Evolutionary conservation across 2,113 vertebrate genomes (phyloP), one percentile per base, ranked within the genome.

Genomic region (Ciconia maguari): DNA sequence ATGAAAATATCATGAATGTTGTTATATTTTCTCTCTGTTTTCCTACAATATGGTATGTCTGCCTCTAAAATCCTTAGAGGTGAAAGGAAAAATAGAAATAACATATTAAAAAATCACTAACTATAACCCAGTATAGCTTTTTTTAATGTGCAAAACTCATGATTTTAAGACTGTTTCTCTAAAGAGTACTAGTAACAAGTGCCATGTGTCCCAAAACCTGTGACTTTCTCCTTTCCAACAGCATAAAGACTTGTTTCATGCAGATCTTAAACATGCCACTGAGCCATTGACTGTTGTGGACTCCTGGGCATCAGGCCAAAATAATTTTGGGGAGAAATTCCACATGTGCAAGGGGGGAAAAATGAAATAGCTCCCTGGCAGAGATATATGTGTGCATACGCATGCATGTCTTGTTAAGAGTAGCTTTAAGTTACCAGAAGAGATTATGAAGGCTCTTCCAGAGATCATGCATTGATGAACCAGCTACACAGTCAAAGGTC

Each of bases 261-360:
- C 30, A 78, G 41, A 81, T 74, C n/a, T 92, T 77, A 41, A 87
- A 83, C 29, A 34, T 41, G 46, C 26, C 83, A 83, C 79, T 65
- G 44, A 10, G 7, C 24, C 54, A 77, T 12, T 79, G 61, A 77
- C 61, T 86, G 51, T 19, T 89, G 62, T 41, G 36, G 72, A 61
- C 68, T 91, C 65, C 80, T 75, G 83, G 91, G 83, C 83, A 75
- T 7, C 3, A 2, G 48, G 80, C 66, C 76, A 95, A 90, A 90
- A 87, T 77, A 92, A 60, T 93, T 41, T 92, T 6, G 68, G 91
- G 83, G 55, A 94, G 54, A 95, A 94, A 95, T 94, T 89, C 42
- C 60, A 80, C 27, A 66, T 66, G 83, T 6, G 20, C 64, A 81
- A 93, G 49, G 12, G 11, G 34, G 5, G 1, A 8, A 11, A 57